Evolutionary conservation across 2,797 vertebrate species (phyloP), one percentile per base, ranked within the genome.

Genomic region (Yasuhikotakia modesta): DNA sequence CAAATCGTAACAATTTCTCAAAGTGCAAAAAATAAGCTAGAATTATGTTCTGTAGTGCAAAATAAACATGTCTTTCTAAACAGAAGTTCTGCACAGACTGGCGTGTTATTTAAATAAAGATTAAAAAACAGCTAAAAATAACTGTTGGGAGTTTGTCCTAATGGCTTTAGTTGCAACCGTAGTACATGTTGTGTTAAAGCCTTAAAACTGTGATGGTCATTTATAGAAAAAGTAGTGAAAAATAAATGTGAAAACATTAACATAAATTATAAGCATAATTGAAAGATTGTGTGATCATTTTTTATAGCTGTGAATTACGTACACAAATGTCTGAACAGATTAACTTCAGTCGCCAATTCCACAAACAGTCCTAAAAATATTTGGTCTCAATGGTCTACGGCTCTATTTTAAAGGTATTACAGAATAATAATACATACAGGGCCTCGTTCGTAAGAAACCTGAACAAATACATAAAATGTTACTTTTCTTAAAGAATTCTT

Each of bases 331-430:
- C 21, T 21, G 19, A 55, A 21, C 17, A n/a, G 50, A 6, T 79
- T 87, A 32, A 32, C 2, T 32, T 32, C 30, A 35, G 8, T 35
- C 5, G 35, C 35, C 8, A 35, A 35, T 35, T 35, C 35, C 5
- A 35, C 35, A 35, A 35, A 35, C 35, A 7, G 35, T 35, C 60
- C 27, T 76, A 66, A 61, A 82, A 80, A 79, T 77, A 79, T 80
- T 91, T 93, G 91, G 92, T 92, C 91, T 90, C 84, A 80, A 65
- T 90, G 85, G 55, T 64, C 52, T 57, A 80, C 35, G 70, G 87
- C 85, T 87, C 53, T 4, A n/a, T 53, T 53, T 75, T 86, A 85
- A 88, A 7, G 5, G 35, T 6, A 35, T 35, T 50, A 53, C 4
- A 22, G 19, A 16, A 5, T 52, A 50, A 14, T 17, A 63, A 73